Base-by-base conservation (phyloP, 2,113 vertebrate genomes). In the Origma solitaria region DNA sequence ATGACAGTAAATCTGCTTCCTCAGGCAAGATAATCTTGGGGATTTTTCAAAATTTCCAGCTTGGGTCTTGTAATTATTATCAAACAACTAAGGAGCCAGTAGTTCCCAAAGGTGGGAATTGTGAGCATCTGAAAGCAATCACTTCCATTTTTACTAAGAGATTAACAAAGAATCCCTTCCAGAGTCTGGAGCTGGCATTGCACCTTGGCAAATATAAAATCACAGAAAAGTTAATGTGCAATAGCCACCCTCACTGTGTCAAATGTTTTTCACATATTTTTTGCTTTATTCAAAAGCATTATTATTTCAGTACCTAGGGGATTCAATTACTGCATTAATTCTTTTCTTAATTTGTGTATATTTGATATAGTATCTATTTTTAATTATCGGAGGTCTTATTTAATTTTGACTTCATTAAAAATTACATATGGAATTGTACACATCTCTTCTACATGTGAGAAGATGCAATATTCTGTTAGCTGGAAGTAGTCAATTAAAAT, bases 321-420 rank as follows among this genome's bases (percentile, higher is more conserved):
- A 92, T 88, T 94, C 91, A 86, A 90, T 90, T 92, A 88, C 56
- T 42, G 33, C 50, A 72, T 91, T 73, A 92, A 91, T 96, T 95
- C 7, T 92, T 92, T 95, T 84, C 86, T 77, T 96, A 91, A 91
- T 97, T 94, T 92, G 57, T 93, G 77, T 75, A 45, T 82, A 79
- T 82, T 95, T 94, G 86, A 95, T 96, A 92, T 40, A 76, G 58
- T 96, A 96, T 94, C 95, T 97, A 64, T 60, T 95, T 97, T 96
- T 96, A 97, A 96, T 96, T 95, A 97, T 96, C 91, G 79, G 50
- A 81, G 89, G 89, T 90, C 94, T 93, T 93, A 92, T 87, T 94
- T 94, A 94, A 91, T 95, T 96, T 94, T 94, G 16, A 86, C 62
- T 96, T 96, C 93, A 96, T 97, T 97, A 95, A 95, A 96, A 93